A percentile compares a stretch with the other conserved stretches of the same genome.
phyloP scores from a whole-genome alignment of 2,797 vertebrate species.

The Silurus aristotelis region DNA sequence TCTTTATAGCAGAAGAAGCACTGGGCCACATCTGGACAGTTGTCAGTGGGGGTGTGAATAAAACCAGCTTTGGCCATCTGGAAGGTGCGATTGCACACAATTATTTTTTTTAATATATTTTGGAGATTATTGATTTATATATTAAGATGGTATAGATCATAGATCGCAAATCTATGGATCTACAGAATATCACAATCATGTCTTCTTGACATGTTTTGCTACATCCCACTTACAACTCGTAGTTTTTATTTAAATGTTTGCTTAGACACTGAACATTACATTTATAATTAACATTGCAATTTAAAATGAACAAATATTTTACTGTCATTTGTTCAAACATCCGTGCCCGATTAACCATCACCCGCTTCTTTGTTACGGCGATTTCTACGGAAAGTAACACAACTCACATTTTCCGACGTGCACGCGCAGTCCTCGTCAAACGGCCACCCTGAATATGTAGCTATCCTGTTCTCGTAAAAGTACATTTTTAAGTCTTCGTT shows the following conservation, averaged over 20 bases:
- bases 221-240: not conserved
- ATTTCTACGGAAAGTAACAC: not conserved
- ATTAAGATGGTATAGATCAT: too few relatives aligned
- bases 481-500: constrained; percentile 71
- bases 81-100: not conserved
- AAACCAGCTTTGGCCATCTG: constrained; percentile 94
- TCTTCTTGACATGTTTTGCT: not conserved
- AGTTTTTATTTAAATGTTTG: not conserved
- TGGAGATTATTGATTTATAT: too few relatives aligned
- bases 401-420: constrained; percentile 80
- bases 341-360: not conserved
- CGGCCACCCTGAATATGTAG: constrained; percentile 83
- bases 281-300: too few relatives aligned
- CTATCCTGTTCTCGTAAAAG: constrained; percentile 74
- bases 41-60: constrained; percentile 87
- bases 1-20: constrained; percentile 95
- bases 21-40: constrained; percentile 86
- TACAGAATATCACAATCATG: too few relatives aligned
- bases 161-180: too few relatives aligned
- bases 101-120: too few relatives aligned
- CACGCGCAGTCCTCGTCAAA: constrained; percentile 81
- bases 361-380: not conserved
- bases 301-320: too few relatives aligned
- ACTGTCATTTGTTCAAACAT: not conserved
- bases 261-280: not conserved